Evolutionary conservation across 2,888 invertebrate species (phyloP).

Genomic region (Clitarchus hookeri): DNA sequence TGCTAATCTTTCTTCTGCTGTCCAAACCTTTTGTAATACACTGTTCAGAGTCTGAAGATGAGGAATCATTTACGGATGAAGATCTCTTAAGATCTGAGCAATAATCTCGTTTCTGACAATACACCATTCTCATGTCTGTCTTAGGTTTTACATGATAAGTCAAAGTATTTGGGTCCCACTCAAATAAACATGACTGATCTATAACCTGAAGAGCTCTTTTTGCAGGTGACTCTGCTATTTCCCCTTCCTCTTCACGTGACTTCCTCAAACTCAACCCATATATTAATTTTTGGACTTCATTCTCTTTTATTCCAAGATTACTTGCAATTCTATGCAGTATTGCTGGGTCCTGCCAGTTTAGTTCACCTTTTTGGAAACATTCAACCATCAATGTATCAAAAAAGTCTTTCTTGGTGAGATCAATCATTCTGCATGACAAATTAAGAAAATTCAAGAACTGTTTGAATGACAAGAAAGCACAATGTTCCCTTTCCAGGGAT

Average conservation of each 20-base stretch:
- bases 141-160: background rate
- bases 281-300: background rate
- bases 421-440: background rate
- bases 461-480: background rate
- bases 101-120: too few species aligned
- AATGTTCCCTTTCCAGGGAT: background rate
- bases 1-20: conserved; percentile 17
- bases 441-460: background rate
- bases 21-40: background rate
- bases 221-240: background rate
- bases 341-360: background rate
- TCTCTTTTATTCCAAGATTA: background rate
- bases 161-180: background rate
- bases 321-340: background rate
- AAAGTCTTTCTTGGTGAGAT: background rate
- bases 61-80: background rate
- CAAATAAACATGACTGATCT: background rate
- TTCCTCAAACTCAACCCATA: background rate
- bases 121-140: background rate
- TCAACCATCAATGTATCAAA: background rate
- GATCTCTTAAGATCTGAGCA: background rate
- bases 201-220: background rate
- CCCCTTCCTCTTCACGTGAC: background rate
- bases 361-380: background rate
- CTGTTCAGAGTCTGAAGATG: conserved; percentile 6